Evolutionary conservation across 2,113 vertebrate species (phyloP).

Genomic region (Cyprinodon brontotheroides): DNA sequence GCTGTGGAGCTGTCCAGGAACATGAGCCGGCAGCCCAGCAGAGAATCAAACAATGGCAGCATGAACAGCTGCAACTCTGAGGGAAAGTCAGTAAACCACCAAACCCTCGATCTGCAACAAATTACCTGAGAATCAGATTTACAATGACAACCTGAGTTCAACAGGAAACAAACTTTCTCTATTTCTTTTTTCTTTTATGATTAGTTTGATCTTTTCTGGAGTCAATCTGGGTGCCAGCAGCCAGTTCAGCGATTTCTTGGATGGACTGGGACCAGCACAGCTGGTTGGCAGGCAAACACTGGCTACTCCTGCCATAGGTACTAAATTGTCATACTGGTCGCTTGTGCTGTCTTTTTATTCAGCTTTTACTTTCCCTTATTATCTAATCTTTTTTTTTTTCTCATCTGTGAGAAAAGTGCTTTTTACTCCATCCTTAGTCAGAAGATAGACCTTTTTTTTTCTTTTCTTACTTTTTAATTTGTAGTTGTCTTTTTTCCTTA

Average conservation of each 20-base stretch:
- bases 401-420: background rate
- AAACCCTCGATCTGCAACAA: background rate
- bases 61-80: conserved; percentile 97
- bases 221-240: conserved; percentile 93
- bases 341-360: background rate
- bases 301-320: conserved; percentile 97
- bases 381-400: background rate
- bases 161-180: background rate
- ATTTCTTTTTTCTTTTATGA: conserved; percentile 18
- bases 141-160: background rate
- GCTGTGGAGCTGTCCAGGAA: conserved; percentile 92
- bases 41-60: conserved; percentile 97
- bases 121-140: background rate
- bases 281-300: conserved; percentile 95
- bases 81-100: conserved; percentile 89
- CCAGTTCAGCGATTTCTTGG: conserved; percentile 97
- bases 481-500: no score
- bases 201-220: conserved; percentile 93
- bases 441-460: background rate
- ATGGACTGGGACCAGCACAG: conserved; percentile 95
- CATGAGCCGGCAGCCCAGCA: conserved; percentile 95
- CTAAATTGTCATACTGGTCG: background rate
- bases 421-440: no score
- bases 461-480: background rate
- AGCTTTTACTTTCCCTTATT: background rate